A percentile compares a stretch with the other conserved stretches of the same genome.
These are phyloP conservation scores for Drosophila vallismaia DNA, from an alignment of 2,888 invertebrate species.

Conservation along the genomic window DNA sequence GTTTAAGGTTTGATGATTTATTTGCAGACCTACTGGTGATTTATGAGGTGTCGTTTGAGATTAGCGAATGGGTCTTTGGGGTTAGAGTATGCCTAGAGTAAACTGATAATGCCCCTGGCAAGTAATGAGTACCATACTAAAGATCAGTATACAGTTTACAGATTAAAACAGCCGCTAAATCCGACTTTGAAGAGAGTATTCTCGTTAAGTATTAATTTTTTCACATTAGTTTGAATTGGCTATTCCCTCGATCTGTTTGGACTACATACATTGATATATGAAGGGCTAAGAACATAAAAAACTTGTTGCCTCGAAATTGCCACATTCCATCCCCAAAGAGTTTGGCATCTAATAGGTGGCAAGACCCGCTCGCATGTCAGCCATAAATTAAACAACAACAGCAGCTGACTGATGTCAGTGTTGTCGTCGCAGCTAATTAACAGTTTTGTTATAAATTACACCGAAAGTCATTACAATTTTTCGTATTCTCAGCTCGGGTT, in stretches of 20 bases:
- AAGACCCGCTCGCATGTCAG: conserved; percentile 30
- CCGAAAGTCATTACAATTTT: conserved; percentile 69
- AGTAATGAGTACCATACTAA: not conserved
- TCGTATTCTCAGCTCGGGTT: conserved; percentile 35
- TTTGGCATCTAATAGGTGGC: conserved; percentile 34
- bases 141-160: not conserved
- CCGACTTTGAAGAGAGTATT: not conserved
- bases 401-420: conserved; percentile 80
- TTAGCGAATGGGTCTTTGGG: conserved; percentile 61
- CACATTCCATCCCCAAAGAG: conserved; percentile 22
- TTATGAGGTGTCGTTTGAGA: conserved; percentile 71
- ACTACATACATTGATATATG: not conserved
- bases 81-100: conserved; percentile 32
- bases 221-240: not conserved
- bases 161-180: not conserved
- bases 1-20: conserved; percentile 71
- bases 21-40: conserved; percentile 54
- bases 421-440: conserved; percentile 83
- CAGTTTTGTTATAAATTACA: conserved; percentile 83
- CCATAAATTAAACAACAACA: conserved; percentile 71
- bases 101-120: conserved; percentile 45
- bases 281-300: conserved; percentile 8
- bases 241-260: not conserved
- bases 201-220: not conserved
- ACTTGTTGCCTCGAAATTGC: conserved; percentile 23